phyloP scores from a whole-genome alignment of 2,797 vertebrate genomes.

The Falco biarmicus region DNA sequence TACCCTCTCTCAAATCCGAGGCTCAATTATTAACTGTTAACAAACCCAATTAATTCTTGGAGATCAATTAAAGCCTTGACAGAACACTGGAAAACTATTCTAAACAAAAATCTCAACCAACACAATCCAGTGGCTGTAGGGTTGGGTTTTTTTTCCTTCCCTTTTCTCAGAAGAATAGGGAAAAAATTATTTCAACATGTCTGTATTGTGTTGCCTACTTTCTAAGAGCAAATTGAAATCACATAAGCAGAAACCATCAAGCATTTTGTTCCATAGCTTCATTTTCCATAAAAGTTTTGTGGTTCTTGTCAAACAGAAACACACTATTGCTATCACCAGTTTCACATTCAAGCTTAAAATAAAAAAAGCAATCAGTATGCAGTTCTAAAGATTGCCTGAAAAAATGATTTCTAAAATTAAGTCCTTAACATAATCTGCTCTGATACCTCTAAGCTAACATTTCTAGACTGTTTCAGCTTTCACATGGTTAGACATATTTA shows the following conservation, averaged over 20 bases:
- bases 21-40: background rate
- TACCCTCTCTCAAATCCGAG: background rate
- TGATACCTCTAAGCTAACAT: slow-evolving; percentile 27
- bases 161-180: background rate
- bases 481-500: background rate
- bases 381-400: slow-evolving; percentile 32
- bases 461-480: slow-evolving; percentile 28
- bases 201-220: background rate
- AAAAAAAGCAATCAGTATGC: slow-evolving; percentile 58
- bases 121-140: background rate
- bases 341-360: slow-evolving; percentile 49
- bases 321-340: background rate
- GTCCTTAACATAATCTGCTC: slow-evolving; percentile 22
- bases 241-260: background rate
- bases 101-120: background rate
- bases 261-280: background rate
- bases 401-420: slow-evolving; percentile 51
- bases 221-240: background rate
- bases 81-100: background rate
- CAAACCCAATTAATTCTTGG: background rate
- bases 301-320: slow-evolving; percentile 25
- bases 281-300: slow-evolving; percentile 4
- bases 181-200: background rate
- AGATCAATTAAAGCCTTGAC: background rate
- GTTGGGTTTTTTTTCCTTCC: background rate